phyloP scores from a whole-genome alignment of 2,888 invertebrate species.

The Andrena camellia region DNA sequence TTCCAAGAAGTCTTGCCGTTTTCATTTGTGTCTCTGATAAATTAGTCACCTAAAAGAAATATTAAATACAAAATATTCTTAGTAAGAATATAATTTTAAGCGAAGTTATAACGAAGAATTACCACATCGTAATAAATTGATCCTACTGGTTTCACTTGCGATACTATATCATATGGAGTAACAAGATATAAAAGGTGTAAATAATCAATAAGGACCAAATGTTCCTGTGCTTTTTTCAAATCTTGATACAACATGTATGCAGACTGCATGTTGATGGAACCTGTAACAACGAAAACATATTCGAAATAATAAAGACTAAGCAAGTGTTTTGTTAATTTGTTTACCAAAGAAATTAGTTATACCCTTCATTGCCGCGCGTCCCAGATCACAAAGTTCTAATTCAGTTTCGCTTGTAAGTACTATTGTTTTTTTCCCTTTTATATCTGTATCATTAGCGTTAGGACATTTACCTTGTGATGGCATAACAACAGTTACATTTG shows the following conservation, averaged over 20 bases:
- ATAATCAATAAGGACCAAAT: constrained; percentile 92
- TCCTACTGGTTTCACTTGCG: constrained; percentile 86
- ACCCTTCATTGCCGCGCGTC: constrained; percentile 94
- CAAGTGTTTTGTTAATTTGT: background rate
- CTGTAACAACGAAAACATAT: constrained; percentile 84
- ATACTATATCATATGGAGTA: constrained; percentile 90
- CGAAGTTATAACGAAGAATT: constrained; percentile 73
- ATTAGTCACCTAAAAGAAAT: constrained; percentile 86
- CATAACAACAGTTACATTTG: constrained; percentile 78
- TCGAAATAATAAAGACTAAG: constrained; percentile 9
- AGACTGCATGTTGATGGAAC: constrained; percentile 91
- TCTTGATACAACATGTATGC: constrained; percentile 92
- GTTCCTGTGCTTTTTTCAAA: constrained; percentile 89
- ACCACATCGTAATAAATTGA: constrained; percentile 88
- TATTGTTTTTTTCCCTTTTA: constrained; percentile 60
- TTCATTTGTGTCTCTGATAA: constrained; percentile 87
- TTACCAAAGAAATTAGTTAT: constrained; percentile 39
- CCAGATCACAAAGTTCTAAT: constrained; percentile 89
- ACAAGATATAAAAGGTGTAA: constrained; percentile 96
- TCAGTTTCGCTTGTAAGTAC: constrained; percentile 84
- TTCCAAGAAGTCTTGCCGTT: constrained; percentile 91
- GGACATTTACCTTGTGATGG: constrained; percentile 71
- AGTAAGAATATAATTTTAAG: constrained; percentile 24
- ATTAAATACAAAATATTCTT: constrained; percentile 14
- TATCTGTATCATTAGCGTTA: constrained; percentile 13